Percentiles rank a stretch among this genome's conserved stretches.
phyloP scores from a whole-genome alignment of 2,888 invertebrate species.

The Melieria picta region DNA sequence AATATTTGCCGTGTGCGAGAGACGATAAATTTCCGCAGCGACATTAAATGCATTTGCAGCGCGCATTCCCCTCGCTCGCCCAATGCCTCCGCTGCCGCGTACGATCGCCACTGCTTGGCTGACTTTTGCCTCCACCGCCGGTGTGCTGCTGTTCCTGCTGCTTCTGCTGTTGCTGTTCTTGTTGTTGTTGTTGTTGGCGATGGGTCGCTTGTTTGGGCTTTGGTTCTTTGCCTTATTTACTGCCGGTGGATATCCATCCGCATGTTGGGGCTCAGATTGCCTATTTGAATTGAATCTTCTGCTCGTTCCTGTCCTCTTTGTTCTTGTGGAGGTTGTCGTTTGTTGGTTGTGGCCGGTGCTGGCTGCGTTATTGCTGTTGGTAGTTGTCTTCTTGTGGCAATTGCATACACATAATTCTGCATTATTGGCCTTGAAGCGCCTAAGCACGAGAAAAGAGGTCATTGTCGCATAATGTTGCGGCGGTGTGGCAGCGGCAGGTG shows the following conservation, averaged over 20 bases:
- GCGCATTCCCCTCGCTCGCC: background rate
- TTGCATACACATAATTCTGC: slow-evolving; percentile 48
- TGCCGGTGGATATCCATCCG: background rate
- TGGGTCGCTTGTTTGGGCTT: slow-evolving; percentile 25
- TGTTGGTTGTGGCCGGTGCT: slow-evolving; percentile 8
- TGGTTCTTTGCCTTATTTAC: background rate
- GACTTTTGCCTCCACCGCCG: slow-evolving; percentile 16
- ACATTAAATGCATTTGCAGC: slow-evolving; percentile 24
- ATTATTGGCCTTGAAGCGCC: slow-evolving; percentile 60
- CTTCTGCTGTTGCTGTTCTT: slow-evolving; percentile 17
- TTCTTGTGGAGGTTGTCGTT: slow-evolving; percentile 15
- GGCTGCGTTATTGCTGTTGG: background rate
- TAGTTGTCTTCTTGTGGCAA: background rate
- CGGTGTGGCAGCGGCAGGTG: background rate
- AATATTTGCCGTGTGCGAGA: slow-evolving; percentile 27
- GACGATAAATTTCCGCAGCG: slow-evolving; percentile 27
- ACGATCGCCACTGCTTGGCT: slow-evolving; percentile 12
- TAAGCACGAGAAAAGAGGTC: slow-evolving; percentile 61
- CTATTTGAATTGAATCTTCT: slow-evolving; percentile 19
- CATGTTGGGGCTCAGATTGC: slow-evolving; percentile 5
- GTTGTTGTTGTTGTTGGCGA: slow-evolving; percentile 5
- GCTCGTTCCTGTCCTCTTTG: slow-evolving; percentile 15
- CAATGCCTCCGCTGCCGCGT: too few species aligned
- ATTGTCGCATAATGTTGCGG: slow-evolving; percentile 54
- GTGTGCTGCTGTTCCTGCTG: slow-evolving; percentile 10